A percentile compares a stretch with the other conserved stretches of the same genome.
Conservation (phyloP, 2,888 invertebrate species). For the Marronus borbonicus region DNA sequence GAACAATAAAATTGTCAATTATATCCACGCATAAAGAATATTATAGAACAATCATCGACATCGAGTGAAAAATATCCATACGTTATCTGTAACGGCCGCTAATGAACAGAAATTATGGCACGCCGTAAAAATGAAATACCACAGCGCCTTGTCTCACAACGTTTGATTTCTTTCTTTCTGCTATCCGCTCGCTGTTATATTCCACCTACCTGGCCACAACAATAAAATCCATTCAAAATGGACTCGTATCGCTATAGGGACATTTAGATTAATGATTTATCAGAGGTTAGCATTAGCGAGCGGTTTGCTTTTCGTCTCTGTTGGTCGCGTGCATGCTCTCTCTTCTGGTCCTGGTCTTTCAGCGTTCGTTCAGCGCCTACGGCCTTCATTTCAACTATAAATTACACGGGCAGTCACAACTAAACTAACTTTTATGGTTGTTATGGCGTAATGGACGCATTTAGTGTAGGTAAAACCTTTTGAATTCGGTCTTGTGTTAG, state of each 20-base stretch:
- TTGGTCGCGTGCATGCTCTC: conserved; percentile 29
- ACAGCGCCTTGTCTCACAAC: conserved; percentile 32
- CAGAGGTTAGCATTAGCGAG: conserved; percentile 59
- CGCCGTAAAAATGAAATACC: conserved; percentile 48
- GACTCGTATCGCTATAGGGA: conserved; percentile 56
- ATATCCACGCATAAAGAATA: conserved; percentile 34
- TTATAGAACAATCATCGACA: conserved; percentile 35
- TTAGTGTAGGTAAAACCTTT: conserved; percentile 43
- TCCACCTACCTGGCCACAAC: conserved; percentile 56
- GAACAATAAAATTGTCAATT: conserved; percentile 39
- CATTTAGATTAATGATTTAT: conserved; percentile 62
- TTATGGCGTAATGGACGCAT: conserved; percentile 48
- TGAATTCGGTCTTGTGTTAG: conserved; percentile 48
- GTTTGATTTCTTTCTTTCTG: conserved; percentile 48
- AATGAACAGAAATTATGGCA: conserved; percentile 49
- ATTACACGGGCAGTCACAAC: conserved; percentile 56
- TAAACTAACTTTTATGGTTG: conserved; percentile 55
- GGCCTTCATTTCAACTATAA: conserved; percentile 55
- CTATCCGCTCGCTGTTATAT: conserved; percentile 40
- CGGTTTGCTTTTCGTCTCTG: conserved; percentile 41
- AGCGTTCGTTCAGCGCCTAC: conserved; percentile 55
- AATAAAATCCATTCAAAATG: conserved; percentile 57
- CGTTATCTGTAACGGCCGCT: conserved; percentile 44
- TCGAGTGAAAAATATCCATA: conserved; percentile 43
- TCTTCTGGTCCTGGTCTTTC: conserved; percentile 35